Base-by-base conservation (phyloP, 2,888 invertebrate genomes). In the Willowsia nigromaculata region DNA sequence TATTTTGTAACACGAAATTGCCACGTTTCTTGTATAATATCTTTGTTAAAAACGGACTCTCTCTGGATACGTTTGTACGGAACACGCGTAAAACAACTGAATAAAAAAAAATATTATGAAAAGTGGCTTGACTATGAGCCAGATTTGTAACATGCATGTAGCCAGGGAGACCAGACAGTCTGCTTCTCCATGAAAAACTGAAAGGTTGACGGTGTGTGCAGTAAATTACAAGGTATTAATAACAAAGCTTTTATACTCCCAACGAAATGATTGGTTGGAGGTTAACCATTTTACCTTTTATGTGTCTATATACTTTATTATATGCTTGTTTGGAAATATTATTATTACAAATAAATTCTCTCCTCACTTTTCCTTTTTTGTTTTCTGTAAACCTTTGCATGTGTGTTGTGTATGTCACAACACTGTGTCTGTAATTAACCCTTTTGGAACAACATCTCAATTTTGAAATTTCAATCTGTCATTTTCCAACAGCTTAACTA, bases 1-100 rank as follows among this genome's bases (percentile, higher is more conserved):
- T 80, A 71, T 74, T 88, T 88, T 81, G 81, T 88, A 40, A 80
- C 68, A 62, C 71, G 59, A 88, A 88, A 88, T 82, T 74, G 50
- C 74, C 81, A 18, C n/a, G 65, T 25, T 85, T 68, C 13, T 11
- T 37, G 5, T 40, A 33, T 37, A 33, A 33, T 37, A 33, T 65
- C 53, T 83, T 30, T 65, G 22, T 83, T 43, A 65, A 82, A n/a
- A 65, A 43, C 25, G 37, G 9, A 59, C 22, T n/a, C n/a, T n/a
- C n/a, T n/a, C n/a, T 43, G 56, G 15, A 68, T 62, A 30, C 13
- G 30, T 71, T 71, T 40, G 25, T 71, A 33, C 13, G 9, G 25
- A 71, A 37, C 37, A 71, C 18, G 40, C 40, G 40, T 43, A 71
- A 9, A 25, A 22, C 22, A 25, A 7, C 18, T 50, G 18, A 50